These are phyloP conservation scores for Acanthurus lineatus DNA, from an alignment of 2,797 vertebrate species.

Conservation along the genomic window DNA sequence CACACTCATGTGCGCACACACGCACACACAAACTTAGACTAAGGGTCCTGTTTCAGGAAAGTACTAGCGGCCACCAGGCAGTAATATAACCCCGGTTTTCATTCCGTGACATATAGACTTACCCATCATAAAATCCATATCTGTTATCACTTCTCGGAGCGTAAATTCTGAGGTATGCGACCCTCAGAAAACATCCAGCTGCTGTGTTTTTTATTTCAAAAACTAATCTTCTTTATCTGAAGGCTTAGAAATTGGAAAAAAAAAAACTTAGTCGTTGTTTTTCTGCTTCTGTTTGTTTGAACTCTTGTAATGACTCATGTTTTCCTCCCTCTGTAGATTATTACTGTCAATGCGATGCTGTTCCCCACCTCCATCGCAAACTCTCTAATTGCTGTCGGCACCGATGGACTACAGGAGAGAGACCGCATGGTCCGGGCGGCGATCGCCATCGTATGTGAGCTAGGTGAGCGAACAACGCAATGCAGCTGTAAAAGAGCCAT, in stretches of 20 bases:
- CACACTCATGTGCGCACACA: conserved; percentile 20
- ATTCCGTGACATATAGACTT: conserved; percentile 13
- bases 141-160: not conserved
- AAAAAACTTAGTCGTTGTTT: conserved; percentile 18
- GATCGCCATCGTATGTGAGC: conserved; percentile 98
- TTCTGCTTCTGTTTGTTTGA: conserved; percentile 24
- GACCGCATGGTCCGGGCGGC: conserved; percentile 98
- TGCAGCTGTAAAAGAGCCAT: not conserved
- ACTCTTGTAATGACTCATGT: conserved; percentile 39
- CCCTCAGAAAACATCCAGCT: not conserved
- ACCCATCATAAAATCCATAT: conserved; percentile 2
- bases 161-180: not conserved
- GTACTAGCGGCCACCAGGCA: conserved; percentile 28
- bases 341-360: conserved; percentile 97
- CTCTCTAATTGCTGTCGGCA: conserved; percentile 98
- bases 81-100: conserved; percentile 44
- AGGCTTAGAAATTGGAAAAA: conserved; percentile 13
- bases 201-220: conserved; percentile 8
- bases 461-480: conserved; percentile 86
- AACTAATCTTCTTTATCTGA: not conserved
- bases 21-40: not conserved
- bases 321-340: conserved; percentile 87
- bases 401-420: conserved; percentile 96
- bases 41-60: conserved; percentile 60
- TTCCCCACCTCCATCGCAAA: conserved; percentile 98